Conservation (phyloP, 2,888 invertebrate species). For the Xestobium rufovillosum region DNA sequence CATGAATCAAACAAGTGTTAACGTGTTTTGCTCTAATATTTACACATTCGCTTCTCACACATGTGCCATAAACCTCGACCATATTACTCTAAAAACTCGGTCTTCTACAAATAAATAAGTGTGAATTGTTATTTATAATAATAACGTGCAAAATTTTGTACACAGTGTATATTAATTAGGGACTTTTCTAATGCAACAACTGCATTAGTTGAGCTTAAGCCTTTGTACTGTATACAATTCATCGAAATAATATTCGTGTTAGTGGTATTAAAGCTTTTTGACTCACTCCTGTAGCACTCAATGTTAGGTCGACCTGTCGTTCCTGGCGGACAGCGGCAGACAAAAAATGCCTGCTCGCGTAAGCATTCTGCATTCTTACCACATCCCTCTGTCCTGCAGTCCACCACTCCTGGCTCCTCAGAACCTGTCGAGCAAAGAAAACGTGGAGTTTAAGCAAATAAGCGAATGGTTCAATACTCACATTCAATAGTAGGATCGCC, state of each 20-base stretch:
- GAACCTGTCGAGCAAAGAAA: conserved; percentile 46
- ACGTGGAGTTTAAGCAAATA: not conserved
- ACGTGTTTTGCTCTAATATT: conserved; percentile 24
- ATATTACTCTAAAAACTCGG: conserved; percentile 1
- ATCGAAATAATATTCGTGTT: conserved; percentile 19
- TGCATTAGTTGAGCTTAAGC: conserved; percentile 31
- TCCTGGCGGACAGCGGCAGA: conserved; percentile 71
- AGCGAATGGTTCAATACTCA: conserved; percentile 47
- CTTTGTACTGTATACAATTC: conserved; percentile 26
- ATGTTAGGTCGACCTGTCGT: conserved; percentile 64
- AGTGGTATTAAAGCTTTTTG: conserved; percentile 14
- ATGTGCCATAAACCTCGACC: conserved; percentile 6
- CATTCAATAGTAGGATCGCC: conserved; percentile 83
- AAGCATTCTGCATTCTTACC: conserved; percentile 81
- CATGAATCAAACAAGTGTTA: conserved; percentile 28
- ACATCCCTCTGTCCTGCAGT: conserved; percentile 80
- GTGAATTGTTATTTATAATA: too few relatives aligned
- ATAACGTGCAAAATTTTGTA: conserved; percentile 38
- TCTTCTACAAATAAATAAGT: too few relatives aligned
- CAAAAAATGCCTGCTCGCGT: conserved; percentile 74
- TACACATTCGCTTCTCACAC: conserved; percentile 23
- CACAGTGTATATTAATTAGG: conserved; percentile 29
- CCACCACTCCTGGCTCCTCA: conserved; percentile 53
- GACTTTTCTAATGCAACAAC: conserved; percentile 27
- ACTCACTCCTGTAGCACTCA: conserved; percentile 61